These are phyloP conservation scores for Mycetomoellerius zeteki DNA, from an alignment of 1,140 invertebrate species.

Conservation along the genomic window DNA sequence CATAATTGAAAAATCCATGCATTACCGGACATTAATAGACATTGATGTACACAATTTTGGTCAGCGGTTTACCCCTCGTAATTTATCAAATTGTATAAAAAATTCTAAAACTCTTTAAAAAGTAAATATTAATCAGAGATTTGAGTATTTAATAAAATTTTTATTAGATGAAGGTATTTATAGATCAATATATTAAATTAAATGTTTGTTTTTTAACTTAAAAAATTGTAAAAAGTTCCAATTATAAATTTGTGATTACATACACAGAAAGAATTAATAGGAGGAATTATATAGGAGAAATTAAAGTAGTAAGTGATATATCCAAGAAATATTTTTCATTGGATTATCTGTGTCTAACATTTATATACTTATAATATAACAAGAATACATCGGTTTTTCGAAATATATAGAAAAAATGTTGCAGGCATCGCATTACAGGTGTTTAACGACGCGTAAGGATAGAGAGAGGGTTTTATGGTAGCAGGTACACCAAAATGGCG, in stretches of 20 bases:
- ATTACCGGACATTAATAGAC: too few relatives aligned
- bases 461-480: constrained; percentile 44
- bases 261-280: neutral
- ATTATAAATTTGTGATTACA: neutral
- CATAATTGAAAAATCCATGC: neutral
- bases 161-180: neutral
- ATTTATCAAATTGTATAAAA: neutral
- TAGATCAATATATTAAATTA: constrained; percentile 1
- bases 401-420: constrained; percentile 9
- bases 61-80: neutral
- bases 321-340: neutral
- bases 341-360: neutral
- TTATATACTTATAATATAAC: neutral
- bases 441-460: constrained; percentile 45
- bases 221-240: neutral
- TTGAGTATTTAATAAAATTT: neutral
- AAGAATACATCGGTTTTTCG: neutral
- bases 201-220: neutral
- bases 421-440: constrained; percentile 26
- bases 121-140: neutral
- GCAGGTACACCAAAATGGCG: constrained; percentile 59
- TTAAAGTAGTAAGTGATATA: neutral
- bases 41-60: too few relatives aligned
- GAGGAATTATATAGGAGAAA: neutral
- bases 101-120: neutral